Conservation (phyloP, 2,113 vertebrate genomes). For the Pelobates fuscus region DNA sequence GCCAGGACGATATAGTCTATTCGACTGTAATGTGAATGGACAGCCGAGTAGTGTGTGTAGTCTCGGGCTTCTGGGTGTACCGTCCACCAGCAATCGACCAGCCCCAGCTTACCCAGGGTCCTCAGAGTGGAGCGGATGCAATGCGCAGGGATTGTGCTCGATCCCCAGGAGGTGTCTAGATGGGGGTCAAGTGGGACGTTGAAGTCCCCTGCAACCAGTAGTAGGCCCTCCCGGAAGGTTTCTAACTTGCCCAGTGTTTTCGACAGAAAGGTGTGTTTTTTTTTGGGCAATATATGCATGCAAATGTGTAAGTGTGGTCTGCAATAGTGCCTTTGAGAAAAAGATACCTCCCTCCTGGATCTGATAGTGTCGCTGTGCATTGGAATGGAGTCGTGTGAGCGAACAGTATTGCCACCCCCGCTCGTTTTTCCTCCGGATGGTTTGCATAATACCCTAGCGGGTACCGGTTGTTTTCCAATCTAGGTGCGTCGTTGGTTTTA, state of each 20-base stretch:
- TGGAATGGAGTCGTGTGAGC: neutral
- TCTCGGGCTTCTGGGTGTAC: neutral
- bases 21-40: neutral
- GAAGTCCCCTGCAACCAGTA: too few species aligned
- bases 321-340: neutral
- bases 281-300: neutral
- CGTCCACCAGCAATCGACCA: neutral
- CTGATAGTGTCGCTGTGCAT: neutral
- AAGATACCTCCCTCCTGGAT: neutral
- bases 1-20: neutral
- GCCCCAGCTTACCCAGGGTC: neutral
- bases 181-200: too few species aligned
- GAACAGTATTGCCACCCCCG: neutral
- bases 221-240: too few species aligned
- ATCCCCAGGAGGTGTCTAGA: too few species aligned
- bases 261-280: neutral
- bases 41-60: neutral
- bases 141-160: too few species aligned
- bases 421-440: neutral
- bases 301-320: neutral
- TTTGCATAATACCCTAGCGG: neutral
- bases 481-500: neutral
- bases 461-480: neutral
- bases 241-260: too few species aligned
- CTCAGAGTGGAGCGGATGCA: neutral